phyloP scores from a whole-genome alignment of 2,888 invertebrate species.

The Nemotelus pantherinus region DNA sequence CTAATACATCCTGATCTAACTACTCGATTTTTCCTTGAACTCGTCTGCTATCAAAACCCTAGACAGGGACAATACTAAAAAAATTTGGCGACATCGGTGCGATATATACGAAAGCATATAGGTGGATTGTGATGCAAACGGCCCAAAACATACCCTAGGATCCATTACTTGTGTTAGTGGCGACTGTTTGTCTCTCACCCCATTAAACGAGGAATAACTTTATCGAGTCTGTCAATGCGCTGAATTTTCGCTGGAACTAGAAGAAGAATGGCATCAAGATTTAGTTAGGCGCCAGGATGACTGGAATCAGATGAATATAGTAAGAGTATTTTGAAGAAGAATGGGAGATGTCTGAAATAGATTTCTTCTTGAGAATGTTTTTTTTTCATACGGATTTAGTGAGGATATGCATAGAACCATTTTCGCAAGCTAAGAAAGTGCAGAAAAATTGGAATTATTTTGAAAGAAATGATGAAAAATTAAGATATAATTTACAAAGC shows the following conservation, averaged over 20 bases:
- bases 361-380: slow-evolving; percentile 6
- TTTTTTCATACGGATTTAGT: neutral
- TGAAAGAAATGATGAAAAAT: too few species aligned
- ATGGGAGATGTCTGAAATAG: neutral
- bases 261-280: slow-evolving; percentile 2
- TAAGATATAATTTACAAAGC: too few species aligned
- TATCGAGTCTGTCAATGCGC: neutral
- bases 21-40: neutral
- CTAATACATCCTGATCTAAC: neutral
- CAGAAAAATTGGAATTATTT: too few species aligned
- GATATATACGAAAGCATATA: neutral
- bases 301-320: slow-evolving; percentile 15
- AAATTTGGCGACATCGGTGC: neutral
- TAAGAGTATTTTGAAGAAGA: neutral
- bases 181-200: neutral
- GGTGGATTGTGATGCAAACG: slow-evolving; percentile 30
- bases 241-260: neutral
- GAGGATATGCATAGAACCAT: too few species aligned
- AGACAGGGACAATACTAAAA: neutral
- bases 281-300: slow-evolving; percentile 32
- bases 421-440: too few species aligned
- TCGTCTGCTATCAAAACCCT: neutral
- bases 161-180: neutral
- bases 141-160: slow-evolving; percentile 30
- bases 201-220: neutral